A percentile compares a stretch with the other conserved stretches of the same genome.
phyloP scores from a whole-genome alignment of 2,888 invertebrate genomes.

The Oligia strigilis region DNA sequence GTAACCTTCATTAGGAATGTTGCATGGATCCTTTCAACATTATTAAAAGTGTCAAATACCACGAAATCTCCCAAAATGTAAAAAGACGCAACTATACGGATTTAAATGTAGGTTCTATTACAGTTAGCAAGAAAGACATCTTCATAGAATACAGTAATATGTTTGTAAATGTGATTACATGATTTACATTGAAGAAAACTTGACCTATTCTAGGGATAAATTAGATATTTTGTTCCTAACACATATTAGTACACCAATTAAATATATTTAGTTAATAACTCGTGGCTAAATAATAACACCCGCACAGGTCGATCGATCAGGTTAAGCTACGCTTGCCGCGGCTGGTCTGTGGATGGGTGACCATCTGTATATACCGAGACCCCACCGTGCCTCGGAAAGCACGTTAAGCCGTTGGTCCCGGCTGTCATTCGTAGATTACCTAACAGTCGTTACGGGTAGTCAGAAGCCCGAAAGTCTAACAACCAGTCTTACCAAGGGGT shows the following conservation, averaged over 20 bases:
- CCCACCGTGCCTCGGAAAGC: too few species aligned
- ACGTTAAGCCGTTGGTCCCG: too few species aligned
- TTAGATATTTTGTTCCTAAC: constrained; percentile 39
- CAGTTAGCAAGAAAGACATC: constrained; percentile 12
- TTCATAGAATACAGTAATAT: constrained; percentile 48
- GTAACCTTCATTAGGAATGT: background rate
- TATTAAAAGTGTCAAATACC: background rate
- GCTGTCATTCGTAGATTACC: too few species aligned
- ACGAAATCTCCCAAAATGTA: background rate
- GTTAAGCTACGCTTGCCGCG: too few species aligned
- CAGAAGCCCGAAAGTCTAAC: too few species aligned
- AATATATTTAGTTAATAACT: constrained; percentile 24
- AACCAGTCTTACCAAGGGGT: too few species aligned
- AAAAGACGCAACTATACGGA: background rate
- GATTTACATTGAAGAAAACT: constrained; percentile 22
- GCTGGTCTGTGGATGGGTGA: too few species aligned
- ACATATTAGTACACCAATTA: constrained; percentile 37
- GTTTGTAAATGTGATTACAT: constrained; percentile 32
- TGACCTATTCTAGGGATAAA: constrained; percentile 26
- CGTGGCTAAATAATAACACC: too few species aligned
- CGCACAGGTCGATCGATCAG: too few species aligned
- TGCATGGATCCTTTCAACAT: background rate
- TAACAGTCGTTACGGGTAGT: too few species aligned
- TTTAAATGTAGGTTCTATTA: constrained; percentile 1
- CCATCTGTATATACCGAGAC: too few species aligned